phyloP scores from a whole-genome alignment of 2,113 vertebrate species.

The Hemibagrus wyckioides region DNA sequence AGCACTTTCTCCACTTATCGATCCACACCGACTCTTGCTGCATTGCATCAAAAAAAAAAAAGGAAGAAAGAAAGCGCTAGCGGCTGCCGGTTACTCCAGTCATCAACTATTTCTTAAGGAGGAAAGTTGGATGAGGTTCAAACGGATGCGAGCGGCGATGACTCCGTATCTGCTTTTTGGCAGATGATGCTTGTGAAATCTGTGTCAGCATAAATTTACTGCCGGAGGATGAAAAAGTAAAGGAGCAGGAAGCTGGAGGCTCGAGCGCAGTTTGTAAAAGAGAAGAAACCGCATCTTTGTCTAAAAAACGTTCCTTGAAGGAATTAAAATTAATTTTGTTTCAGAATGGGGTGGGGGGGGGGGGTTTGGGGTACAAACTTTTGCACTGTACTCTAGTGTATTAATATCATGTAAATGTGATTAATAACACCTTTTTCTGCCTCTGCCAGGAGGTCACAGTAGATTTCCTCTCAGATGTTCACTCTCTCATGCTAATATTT shows the following conservation, averaged over 20 bases:
- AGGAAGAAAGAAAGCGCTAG: not conserved
- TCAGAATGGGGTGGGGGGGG: too few relatives aligned
- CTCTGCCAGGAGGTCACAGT: not conserved
- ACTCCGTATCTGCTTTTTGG: not conserved
- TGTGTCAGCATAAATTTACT: not conserved
- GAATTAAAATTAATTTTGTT: not conserved
- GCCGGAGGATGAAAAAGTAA: not conserved
- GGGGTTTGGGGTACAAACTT: not conserved
- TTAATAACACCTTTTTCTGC: not conserved
- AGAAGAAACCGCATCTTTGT: not conserved
- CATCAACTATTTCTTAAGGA: constrained; percentile 39
- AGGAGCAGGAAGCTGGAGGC: not conserved
- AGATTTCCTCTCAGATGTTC: not conserved
- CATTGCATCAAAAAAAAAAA: constrained; percentile 55
- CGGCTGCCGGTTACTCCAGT: constrained; percentile 36
- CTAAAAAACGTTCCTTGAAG: not conserved
- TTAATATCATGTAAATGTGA: not conserved
- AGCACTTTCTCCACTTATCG: constrained; percentile 67
- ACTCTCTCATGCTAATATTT: not conserved
- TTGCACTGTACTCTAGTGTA: not conserved
- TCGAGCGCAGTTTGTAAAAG: not conserved
- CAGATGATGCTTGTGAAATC: not conserved
- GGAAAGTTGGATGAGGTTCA: constrained; percentile 39
- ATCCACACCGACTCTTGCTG: constrained; percentile 52
- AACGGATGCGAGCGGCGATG: constrained; percentile 11